phyloP scores from a whole-genome alignment of 2,888 invertebrate genomes.

The Epinotia brunnichana region DNA sequence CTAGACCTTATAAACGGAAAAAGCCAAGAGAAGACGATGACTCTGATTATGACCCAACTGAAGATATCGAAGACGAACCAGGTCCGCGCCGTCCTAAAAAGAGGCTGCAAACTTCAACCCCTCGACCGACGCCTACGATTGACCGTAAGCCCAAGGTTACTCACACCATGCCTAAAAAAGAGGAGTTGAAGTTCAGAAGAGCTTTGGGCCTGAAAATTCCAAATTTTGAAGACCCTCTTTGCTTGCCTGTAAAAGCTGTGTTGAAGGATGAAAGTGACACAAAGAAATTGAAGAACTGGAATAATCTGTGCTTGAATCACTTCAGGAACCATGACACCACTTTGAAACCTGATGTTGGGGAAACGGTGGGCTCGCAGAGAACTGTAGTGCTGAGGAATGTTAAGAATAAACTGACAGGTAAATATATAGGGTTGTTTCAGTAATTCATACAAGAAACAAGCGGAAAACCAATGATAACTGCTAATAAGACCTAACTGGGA shows the following conservation, averaged over 20 bases:
- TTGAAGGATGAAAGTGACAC: conserved; percentile 56
- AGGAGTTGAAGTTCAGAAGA: conserved; percentile 52
- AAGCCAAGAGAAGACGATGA: conserved; percentile 63
- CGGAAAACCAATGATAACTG: too few relatives aligned
- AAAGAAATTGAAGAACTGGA: conserved; percentile 68
- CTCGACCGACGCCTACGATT: conserved; percentile 43
- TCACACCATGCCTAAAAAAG: conserved; percentile 22
- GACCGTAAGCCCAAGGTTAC: conserved; percentile 30
- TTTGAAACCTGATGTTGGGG: conserved; percentile 61
- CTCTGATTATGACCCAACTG: conserved; percentile 70
- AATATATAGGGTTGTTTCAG: conserved; percentile 17
- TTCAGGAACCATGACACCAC: conserved; percentile 62
- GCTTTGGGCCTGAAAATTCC: conserved; percentile 65
- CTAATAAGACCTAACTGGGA: too few relatives aligned
- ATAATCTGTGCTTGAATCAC: conserved; percentile 70
- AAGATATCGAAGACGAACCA: conserved; percentile 55
- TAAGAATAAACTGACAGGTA: conserved; percentile 65
- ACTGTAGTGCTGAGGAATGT: conserved; percentile 68
- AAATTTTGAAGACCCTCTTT: conserved; percentile 74
- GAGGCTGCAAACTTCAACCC: conserved; percentile 46
- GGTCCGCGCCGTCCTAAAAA: conserved; percentile 49
- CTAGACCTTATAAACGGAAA: conserved; percentile 51
- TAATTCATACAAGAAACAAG: background rate
- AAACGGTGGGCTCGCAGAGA: conserved; percentile 61
- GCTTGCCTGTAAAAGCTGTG: conserved; percentile 70